Conservation (phyloP, 1,140 invertebrate genomes). For the Octopus bimaculoides region DNA sequence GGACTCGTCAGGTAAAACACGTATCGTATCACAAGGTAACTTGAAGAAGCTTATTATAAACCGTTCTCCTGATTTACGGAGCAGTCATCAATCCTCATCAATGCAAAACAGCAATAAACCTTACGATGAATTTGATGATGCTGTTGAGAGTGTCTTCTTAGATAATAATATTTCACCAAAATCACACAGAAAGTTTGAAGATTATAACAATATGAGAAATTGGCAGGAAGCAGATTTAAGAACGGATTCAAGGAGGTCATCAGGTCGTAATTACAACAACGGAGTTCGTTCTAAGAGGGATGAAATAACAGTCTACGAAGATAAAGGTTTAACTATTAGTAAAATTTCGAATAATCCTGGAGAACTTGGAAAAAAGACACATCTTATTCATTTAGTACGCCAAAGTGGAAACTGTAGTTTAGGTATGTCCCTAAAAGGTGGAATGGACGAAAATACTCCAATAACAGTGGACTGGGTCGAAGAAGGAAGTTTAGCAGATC, state of each 20-base stretch:
- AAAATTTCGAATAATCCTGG: neutral
- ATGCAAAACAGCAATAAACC: neutral
- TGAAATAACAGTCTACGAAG: neutral
- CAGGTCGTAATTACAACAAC: neutral
- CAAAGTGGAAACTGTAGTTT: constrained; percentile 61
- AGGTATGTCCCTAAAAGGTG: constrained; percentile 94
- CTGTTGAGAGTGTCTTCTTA: neutral
- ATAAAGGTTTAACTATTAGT: neutral
- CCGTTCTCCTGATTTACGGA: neutral
- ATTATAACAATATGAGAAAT: neutral
- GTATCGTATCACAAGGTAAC: constrained; percentile 36
- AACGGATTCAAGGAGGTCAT: no score
- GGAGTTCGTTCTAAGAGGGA: neutral
- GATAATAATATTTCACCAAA: neutral
- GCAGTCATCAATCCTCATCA: neutral
- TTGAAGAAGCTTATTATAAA: neutral
- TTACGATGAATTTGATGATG: neutral
- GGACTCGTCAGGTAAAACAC: constrained; percentile 38
- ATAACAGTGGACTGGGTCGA: constrained; percentile 75
- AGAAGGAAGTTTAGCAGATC: constrained; percentile 84
- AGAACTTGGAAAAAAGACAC: neutral
- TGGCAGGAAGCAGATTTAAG: neutral
- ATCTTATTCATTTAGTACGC: constrained; percentile 34
- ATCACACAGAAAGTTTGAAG: neutral
- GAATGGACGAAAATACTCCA: constrained; percentile 95